A percentile compares a stretch with the other conserved stretches of the same genome.
Evolutionary conservation across 2,888 invertebrate genomes (phyloP).

Genomic region (Fragum whitleyi): DNA sequence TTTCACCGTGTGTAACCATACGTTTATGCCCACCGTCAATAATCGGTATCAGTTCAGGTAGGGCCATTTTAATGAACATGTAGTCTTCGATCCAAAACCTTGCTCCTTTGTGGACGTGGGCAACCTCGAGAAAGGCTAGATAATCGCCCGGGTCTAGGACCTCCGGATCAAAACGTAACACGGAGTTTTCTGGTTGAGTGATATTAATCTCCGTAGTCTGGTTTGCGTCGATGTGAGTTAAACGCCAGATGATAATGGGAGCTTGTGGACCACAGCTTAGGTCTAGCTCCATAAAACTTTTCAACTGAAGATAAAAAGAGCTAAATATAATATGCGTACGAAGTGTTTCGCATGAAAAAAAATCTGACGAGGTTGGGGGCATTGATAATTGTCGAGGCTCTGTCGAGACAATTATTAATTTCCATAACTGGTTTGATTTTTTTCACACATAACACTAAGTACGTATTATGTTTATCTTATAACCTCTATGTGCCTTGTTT

Average conservation of each 20-base stretch:
- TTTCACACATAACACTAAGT: too few relatives aligned
- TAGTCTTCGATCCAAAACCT: constrained; percentile 42
- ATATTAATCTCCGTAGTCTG: constrained; percentile 10
- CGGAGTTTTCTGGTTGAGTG: constrained; percentile 50
- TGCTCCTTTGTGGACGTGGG: constrained; percentile 26
- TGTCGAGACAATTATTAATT: too few relatives aligned
- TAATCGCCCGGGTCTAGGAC: constrained; percentile 49
- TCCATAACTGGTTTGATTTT: background rate
- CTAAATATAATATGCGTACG: too few relatives aligned
- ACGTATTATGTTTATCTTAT: too few relatives aligned
- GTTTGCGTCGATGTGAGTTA: background rate
- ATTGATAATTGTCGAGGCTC: too few relatives aligned
- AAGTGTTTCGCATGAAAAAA: too few relatives aligned
- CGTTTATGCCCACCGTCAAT: constrained; percentile 49
- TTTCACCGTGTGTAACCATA: constrained; percentile 36
- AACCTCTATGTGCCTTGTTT: too few relatives aligned
- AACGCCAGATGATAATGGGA: constrained; percentile 18
- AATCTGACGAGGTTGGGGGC: too few relatives aligned
- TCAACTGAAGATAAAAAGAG: constrained; percentile 10
- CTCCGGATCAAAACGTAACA: constrained; percentile 38
- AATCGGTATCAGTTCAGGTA: constrained; percentile 55
- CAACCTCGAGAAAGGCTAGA: constrained; percentile 40
- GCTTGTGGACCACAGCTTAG: constrained; percentile 1
- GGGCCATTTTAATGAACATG: constrained; percentile 36
- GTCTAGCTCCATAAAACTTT: constrained; percentile 33